Evolutionary conservation across 2,888 invertebrate genomes (phyloP).

Genomic region (Marronus borbonicus): DNA sequence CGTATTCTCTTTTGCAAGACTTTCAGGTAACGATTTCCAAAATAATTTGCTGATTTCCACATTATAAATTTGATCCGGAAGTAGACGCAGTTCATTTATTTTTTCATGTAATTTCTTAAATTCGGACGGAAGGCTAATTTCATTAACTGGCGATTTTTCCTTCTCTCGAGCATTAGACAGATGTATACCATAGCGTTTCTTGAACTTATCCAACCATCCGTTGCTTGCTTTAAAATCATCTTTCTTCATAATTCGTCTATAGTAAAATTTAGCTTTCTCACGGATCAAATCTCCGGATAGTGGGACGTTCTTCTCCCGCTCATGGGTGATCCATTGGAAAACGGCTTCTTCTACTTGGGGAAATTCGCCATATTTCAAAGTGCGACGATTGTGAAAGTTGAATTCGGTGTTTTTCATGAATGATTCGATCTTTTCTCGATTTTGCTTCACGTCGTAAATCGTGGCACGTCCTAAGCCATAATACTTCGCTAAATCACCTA

Average conservation of each 20-base stretch:
- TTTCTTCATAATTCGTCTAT: conserved; percentile 44
- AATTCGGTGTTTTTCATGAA: conserved; percentile 32
- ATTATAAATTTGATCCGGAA: conserved; percentile 22
- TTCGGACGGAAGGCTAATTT: background rate
- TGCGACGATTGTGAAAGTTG: conserved; percentile 3
- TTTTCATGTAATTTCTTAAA: conserved; percentile 3
- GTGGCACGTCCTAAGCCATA: conserved; percentile 38
- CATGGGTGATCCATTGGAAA: conserved; percentile 37
- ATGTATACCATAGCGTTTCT: conserved; percentile 50
- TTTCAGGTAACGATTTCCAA: conserved; percentile 16
- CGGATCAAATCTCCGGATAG: conserved; percentile 38
- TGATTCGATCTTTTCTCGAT: conserved; percentile 7
- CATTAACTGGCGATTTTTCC: background rate
- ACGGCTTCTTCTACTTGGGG: conserved; percentile 42
- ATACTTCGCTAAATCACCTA: conserved; percentile 16
- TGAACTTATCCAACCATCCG: conserved; percentile 52
- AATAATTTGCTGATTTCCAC: conserved; percentile 1
- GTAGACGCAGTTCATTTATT: background rate
- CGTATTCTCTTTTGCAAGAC: background rate
- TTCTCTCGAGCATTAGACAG: background rate
- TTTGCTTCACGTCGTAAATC: conserved; percentile 28
- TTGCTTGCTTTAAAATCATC: conserved; percentile 50
- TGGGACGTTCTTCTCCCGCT: conserved; percentile 12
- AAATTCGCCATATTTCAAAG: conserved; percentile 37
- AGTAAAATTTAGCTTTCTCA: conserved; percentile 42